Base-by-base conservation (phyloP, 2,797 vertebrate species). In the Smutsia gigantea region DNA sequence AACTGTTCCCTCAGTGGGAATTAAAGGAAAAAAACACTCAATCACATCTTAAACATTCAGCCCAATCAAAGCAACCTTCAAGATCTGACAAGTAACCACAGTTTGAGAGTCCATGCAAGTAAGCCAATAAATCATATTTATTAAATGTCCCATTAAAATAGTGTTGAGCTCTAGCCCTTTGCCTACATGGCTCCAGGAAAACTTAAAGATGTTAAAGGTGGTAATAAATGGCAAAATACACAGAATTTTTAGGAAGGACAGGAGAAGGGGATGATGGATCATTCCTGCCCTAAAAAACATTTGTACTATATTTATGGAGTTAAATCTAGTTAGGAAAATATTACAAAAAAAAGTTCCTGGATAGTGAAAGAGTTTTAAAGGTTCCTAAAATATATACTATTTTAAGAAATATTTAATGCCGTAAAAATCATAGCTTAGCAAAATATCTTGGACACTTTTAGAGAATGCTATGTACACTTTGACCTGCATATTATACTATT, bases 21-120 rank as follows among this genome's bases (percentile, higher is more conserved):
- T 63, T 77, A 83, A 59, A 87, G 82, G 57, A 94, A 78, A 72
- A 97, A 96, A 86, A 78, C 82, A 96, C 61, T 97, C 96, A 96
- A 93, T 97, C 85, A 84, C 51, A 93, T 92, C 86, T 95, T 29
- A 69, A 95, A 87, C 9, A 71, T 81, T 97, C 53, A 87, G 15
- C 42, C n/a, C 71, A 96, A 27, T 81, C 86, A 90, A 94, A 96
- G 82, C 49, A 94, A 69, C 49, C 61, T 71, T 97, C 77, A 93
- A 92, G 83, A 90, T 51, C 79, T 88, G 77, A 92, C 63, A 75
- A 51, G 17, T 86, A 94, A 88, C 87, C 87, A 69, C 53, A 86
- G 55, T 77, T 90, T 92, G 84, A 93, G 37, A 96, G n/a, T 64
- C 18, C 9, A 59, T 66, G 29, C 61, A 68, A 87, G 63, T 34